A percentile compares a stretch with the other conserved stretches of the same genome.
Conservation (phyloP, 2,797 vertebrate genomes). For the Tinamus major region DNA sequence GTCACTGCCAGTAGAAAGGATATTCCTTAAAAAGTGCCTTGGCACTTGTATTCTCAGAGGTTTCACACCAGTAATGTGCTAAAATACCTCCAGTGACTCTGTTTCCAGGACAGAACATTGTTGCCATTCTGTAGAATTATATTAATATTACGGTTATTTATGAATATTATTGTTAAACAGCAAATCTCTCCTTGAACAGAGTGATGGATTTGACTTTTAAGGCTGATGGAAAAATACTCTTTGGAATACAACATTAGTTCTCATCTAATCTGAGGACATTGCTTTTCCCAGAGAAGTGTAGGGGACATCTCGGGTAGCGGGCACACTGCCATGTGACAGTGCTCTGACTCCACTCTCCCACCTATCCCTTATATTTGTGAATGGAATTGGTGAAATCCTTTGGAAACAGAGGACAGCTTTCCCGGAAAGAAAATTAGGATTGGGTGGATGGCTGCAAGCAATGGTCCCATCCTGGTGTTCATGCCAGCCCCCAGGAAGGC, state of each 20-base stretch:
- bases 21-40: neutral
- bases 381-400: neutral
- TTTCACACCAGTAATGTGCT: neutral
- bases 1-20: neutral
- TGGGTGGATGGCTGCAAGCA: neutral
- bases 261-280: neutral
- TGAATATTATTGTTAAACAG: neutral
- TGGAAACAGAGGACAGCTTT: neutral
- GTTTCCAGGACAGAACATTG: neutral
- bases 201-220: neutral
- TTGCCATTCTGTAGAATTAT: neutral
- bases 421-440: neutral
- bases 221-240: neutral
- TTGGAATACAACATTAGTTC: neutral
- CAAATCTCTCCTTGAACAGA: neutral
- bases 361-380: neutral
- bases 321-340: neutral
- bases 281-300: neutral
- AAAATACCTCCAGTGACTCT: neutral
- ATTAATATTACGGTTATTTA: neutral
- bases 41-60: neutral
- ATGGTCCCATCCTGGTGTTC: accelerated
- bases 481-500: neutral
- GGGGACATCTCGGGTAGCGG: accelerated
- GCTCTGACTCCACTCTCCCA: neutral